These are phyloP conservation scores for Saturnia pavonia DNA, from an alignment of 2,888 invertebrate species.

Conservation along the genomic window DNA sequence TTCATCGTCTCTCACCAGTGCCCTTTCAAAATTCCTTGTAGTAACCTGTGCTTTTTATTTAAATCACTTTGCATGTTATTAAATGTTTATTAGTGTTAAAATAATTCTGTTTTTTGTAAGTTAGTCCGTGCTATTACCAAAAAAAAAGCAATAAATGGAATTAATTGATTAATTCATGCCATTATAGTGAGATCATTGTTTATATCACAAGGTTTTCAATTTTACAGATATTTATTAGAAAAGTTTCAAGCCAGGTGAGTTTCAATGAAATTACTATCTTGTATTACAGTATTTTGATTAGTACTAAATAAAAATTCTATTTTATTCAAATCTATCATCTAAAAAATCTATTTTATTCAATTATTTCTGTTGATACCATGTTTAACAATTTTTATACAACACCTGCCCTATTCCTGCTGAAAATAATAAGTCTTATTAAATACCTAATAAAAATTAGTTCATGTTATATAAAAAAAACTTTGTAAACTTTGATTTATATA, in stretches of 20 bases:
- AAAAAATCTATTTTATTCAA: neutral
- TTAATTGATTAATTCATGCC: neutral
- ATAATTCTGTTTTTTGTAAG: neutral
- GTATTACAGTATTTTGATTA: neutral
- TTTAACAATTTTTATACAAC: neutral
- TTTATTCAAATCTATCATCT: too few relatives aligned
- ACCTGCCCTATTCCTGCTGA: neutral
- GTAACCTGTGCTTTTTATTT: conserved; percentile 51
- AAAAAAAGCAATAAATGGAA: neutral
- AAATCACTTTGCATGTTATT: conserved; percentile 26
- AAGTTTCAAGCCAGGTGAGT: neutral
- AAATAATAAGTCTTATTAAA: neutral
- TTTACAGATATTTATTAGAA: neutral
- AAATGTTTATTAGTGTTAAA: neutral
- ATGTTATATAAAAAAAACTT: too few relatives aligned
- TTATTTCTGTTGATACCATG: neutral
- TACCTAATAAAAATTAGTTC: too few relatives aligned
- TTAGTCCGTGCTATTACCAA: neutral
- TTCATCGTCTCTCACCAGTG: conserved; percentile 52
- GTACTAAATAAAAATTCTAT: neutral
- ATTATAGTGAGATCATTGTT: neutral
- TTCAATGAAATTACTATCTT: neutral
- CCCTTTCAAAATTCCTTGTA: conserved; percentile 46
- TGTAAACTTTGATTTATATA: too few relatives aligned
- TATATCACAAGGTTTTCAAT: neutral